Evolutionary conservation across 2,797 vertebrate genomes (phyloP).

Genomic region (Chloroceryle inda): DNA sequence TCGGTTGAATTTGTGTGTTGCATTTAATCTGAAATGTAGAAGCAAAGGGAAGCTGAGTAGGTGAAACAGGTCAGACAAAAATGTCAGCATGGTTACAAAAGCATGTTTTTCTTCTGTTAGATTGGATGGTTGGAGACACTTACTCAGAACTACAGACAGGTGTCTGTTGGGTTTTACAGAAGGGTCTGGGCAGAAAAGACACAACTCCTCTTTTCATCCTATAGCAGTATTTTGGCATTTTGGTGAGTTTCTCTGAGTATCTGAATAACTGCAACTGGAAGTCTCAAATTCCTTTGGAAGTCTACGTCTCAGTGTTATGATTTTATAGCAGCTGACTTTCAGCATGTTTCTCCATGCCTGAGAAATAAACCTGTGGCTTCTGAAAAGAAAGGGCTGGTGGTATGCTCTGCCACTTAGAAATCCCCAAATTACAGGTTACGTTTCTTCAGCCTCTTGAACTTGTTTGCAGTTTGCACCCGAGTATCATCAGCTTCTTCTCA

Average conservation of each 20-base stretch:
- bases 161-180: not conserved
- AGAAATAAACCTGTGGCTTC: not conserved
- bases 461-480: not conserved
- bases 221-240: not conserved
- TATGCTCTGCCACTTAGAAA: not conserved
- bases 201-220: not conserved
- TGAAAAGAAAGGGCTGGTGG: not conserved
- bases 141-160: not conserved
- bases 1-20: not conserved
- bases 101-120: not conserved
- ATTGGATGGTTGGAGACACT: not conserved
- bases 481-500: not conserved
- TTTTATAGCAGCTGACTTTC: not conserved
- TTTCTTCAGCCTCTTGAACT: not conserved
- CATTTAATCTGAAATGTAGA: not conserved
- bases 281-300: not conserved
- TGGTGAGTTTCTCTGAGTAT: not conserved
- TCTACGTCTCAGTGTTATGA: not conserved
- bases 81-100: not conserved
- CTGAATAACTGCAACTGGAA: not conserved
- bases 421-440: not conserved
- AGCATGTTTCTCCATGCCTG: not conserved
- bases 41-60: not conserved
- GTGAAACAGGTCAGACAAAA: not conserved
- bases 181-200: not conserved